Evolutionary conservation across 2,888 invertebrate species (phyloP), one percentile per base, ranked within the genome.

Genomic region (Eilema caniola): DNA sequence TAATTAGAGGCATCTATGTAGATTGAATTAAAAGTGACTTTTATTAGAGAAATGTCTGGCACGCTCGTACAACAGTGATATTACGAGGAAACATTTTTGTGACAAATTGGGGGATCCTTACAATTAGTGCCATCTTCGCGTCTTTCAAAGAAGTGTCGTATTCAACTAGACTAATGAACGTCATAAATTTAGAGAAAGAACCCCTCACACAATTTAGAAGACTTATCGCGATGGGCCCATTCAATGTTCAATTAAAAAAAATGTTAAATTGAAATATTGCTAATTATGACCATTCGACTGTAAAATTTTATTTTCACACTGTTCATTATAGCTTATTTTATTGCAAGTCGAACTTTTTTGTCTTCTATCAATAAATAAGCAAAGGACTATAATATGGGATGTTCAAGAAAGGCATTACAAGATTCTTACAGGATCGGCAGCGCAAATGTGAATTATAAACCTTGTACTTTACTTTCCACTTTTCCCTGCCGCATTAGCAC

Each of bases 161-260:
- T 92, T 92, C 89, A 90, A 89, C 89, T 89, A 91, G 88, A 92
- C 89, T 92, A 92, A 93, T 93, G 91, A 90, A 89, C 88, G 88
- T 88, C 89, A 92, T 93, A 92, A 93, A 92, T 93, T 90, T 84
- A 75, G 83, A 86, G 87, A 84, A 86, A 86, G 86, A 88, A 85
- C 88, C 86, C 86, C 86, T 88, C 89, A 88, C 89, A 91, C 87
- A 89, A 89, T 90, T 90, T 85, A 79, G 84, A 85, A 85, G 87
- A 87, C 87, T 87, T 86, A 86, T 87, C 88, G 84, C 79, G 83
- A 82, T 80, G 83, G 83, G 82, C 77, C 75, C 82, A 82, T 81
- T 81, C 76, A 76, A 76, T 70, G 78, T 75, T 62, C 37, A 68
- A 37, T 62, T 37, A 41, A 41, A 66, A 66, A n/a, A 64, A 37